Conservation (phyloP, 2,113 vertebrate species). For the Dicentrarchus labrax region DNA sequence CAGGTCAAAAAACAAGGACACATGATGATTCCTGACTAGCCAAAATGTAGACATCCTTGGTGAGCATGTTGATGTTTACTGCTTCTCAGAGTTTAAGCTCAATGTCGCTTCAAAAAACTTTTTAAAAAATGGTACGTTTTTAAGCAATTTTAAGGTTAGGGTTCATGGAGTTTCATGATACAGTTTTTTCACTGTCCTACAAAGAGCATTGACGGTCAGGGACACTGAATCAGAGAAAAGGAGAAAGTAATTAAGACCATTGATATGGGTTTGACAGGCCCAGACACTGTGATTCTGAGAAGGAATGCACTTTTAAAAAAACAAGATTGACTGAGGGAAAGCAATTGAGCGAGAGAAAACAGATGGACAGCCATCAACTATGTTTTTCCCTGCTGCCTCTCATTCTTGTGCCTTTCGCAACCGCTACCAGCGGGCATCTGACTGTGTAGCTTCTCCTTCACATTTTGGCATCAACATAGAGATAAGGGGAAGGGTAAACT, state of each 20-base stretch:
- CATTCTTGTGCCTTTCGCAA: constrained; percentile 8
- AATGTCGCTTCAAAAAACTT: background rate
- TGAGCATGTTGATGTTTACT: constrained; percentile 2
- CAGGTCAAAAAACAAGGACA: constrained; percentile 46
- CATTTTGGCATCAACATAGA: constrained; percentile 12
- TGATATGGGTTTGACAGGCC: constrained; percentile 42
- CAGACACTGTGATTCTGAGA: constrained; percentile 46
- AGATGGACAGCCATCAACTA: constrained; percentile 25
- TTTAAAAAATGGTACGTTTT: background rate
- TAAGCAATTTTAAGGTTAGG: background rate
- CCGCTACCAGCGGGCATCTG: background rate
- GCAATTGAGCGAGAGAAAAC: constrained; percentile 8
- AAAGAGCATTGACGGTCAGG: background rate
- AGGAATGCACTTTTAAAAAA: constrained; percentile 51
- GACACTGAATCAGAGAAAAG: constrained; percentile 6
- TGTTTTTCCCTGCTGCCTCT: constrained; percentile 10
- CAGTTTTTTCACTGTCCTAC: background rate
- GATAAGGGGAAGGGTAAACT: constrained; percentile 11
- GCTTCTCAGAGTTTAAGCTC: background rate
- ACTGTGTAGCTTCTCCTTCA: background rate
- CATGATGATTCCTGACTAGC: background rate
- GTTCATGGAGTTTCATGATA: background rate
- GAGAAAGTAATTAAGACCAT: constrained; percentile 6
- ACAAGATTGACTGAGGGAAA: constrained; percentile 8
- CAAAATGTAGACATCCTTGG: background rate